Evolutionary conservation across 1,140 invertebrate genomes (phyloP).

Genomic region (Drosophila persimilis): DNA sequence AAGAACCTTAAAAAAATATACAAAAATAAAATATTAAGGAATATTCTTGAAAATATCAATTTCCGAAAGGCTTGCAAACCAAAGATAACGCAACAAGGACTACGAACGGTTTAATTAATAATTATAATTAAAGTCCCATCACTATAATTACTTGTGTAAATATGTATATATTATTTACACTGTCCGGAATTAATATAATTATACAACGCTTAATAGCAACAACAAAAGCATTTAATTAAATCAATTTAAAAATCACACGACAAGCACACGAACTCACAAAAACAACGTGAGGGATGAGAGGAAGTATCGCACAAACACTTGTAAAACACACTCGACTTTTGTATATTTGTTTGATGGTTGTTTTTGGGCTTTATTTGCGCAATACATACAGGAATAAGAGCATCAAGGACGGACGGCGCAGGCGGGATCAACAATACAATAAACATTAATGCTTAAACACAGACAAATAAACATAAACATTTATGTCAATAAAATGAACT

Average conservation of each 20-base stretch:
- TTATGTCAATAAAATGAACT: conserved; percentile 80
- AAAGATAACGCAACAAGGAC: too few species aligned
- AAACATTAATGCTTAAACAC: conserved; percentile 74
- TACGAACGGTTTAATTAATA: too few species aligned
- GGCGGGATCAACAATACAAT: conserved; percentile 60
- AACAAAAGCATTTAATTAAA: conserved; percentile 63
- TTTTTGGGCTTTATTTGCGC: conserved; percentile 50
- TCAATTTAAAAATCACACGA: conserved; percentile 53
- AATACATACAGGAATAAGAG: conserved; percentile 33
- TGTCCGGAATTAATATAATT: conserved; percentile 32
- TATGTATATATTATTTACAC: too few species aligned
- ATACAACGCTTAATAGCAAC: conserved; percentile 24
- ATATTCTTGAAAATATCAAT: too few species aligned
- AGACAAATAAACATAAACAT: conserved; percentile 81
- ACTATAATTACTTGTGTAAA: too few species aligned
- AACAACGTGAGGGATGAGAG: conserved; percentile 3
- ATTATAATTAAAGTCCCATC: too few species aligned
- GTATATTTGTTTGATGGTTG: conserved; percentile 37
- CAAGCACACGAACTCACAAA: conserved; percentile 26
- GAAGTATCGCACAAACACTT: conserved; percentile 10
- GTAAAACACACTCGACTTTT: conserved; percentile 54
- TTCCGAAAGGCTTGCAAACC: too few species aligned
- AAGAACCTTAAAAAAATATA: too few species aligned
- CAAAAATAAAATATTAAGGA: too few species aligned
- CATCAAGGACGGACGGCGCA: conserved; percentile 13